Conservation (phyloP, 2,888 invertebrate genomes). For the Tridacna gigas region DNA sequence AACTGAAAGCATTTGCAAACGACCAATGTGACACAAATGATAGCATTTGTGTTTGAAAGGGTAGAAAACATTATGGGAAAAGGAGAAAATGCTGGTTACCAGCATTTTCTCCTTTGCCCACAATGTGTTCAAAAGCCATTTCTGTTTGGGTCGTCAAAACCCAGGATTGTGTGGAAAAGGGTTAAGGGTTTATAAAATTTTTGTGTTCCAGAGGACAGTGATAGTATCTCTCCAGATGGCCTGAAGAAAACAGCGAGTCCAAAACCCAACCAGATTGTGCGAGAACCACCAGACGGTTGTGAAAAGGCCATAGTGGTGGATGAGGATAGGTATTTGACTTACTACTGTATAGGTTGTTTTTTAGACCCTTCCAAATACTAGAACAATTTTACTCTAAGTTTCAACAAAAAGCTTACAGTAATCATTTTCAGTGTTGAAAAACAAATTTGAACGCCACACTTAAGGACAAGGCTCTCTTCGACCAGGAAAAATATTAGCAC, state of each 20-base stretch:
- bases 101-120: neutral
- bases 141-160: neutral
- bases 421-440: no score
- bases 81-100: neutral
- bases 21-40: neutral
- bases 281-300: constrained; percentile 96
- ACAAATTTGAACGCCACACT: no score
- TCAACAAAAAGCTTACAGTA: no score
- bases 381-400: no score
- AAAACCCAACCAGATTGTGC: constrained; percentile 92
- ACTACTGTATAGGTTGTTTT: no score
- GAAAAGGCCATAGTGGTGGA: constrained; percentile 91
- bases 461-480: no score
- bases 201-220: constrained; percentile 61
- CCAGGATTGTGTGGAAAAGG: neutral
- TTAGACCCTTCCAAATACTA: no score
- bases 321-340: constrained; percentile 86
- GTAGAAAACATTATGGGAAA: neutral
- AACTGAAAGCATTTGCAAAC: neutral
- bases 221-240: constrained; percentile 75
- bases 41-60: neutral
- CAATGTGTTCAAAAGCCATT: neutral
- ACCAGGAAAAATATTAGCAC: no score
- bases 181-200: neutral
- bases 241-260: constrained; percentile 88